Percentiles rank a stretch among this genome's conserved stretches.
Conservation (phyloP, 23 tunicate species). For the Aplidium turbinatum region DNA sequence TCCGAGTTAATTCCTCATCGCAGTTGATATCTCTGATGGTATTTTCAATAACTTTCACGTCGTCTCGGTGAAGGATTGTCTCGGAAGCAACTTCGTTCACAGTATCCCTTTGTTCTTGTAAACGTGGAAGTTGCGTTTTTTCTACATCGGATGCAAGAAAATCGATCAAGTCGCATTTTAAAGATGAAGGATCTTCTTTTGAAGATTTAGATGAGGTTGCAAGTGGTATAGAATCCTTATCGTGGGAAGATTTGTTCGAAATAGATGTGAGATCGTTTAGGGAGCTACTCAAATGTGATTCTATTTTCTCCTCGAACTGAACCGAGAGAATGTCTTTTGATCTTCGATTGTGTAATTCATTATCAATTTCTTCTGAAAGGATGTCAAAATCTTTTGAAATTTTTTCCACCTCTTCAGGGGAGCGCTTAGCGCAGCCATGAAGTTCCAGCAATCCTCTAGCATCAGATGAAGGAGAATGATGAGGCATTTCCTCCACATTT, state of each 20-base stretch:
- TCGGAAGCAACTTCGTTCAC: background rate
- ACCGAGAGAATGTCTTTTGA: constrained; percentile 31
- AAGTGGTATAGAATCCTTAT: no score
- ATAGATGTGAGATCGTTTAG: no score
- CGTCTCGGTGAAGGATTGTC: background rate
- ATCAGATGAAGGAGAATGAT: no score
- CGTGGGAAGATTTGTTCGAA: no score
- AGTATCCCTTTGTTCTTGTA: no score
- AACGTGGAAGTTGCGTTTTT: background rate
- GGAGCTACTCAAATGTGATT: constrained; percentile 4
- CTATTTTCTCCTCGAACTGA: constrained; percentile 49
- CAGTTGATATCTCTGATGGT: constrained; percentile 31
- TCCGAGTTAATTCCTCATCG: constrained; percentile 33
- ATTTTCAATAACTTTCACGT: constrained; percentile 7
- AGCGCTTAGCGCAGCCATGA: no score
- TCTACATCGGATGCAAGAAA: background rate
- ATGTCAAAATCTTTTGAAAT: constrained; percentile 8
- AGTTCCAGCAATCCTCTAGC: no score
- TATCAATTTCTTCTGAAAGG: constrained; percentile 25
- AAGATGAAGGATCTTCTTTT: no score
- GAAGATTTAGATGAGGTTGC: no score
- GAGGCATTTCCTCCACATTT: no score
- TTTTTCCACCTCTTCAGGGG: constrained; percentile 12
- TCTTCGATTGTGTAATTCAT: background rate
- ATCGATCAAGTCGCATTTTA: background rate